A percentile compares a stretch with the other conserved stretches of the same genome.
phyloP scores from a whole-genome alignment of 30 jellyfish, hydroid and myxozoan genomes.

The Mastigias papua region DNA sequence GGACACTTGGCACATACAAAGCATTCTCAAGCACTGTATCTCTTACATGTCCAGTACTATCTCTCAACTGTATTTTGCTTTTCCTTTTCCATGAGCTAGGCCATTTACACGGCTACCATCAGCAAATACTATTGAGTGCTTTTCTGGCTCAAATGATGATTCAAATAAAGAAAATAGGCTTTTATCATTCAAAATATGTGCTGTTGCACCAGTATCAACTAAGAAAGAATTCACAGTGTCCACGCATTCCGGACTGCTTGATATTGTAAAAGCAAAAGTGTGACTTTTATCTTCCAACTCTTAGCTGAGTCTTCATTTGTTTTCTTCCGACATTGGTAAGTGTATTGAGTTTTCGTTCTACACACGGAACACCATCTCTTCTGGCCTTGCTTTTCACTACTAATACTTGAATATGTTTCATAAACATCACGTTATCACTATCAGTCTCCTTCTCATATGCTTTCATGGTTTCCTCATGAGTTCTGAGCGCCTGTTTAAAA shows the following conservation, averaged over 20 bases:
- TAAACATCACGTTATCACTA: background rate
- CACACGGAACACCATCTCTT: background rate
- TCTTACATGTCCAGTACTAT: background rate
- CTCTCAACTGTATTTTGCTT: slow-evolving; percentile 9
- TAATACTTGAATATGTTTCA: background rate
- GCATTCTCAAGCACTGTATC: slow-evolving; percentile 6
- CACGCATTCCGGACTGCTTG: slow-evolving; percentile 14
- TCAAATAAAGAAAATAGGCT: slow-evolving; percentile 8
- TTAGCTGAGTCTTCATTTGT: background rate
- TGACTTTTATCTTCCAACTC: background rate
- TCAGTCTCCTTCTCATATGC: slow-evolving; percentile 1
- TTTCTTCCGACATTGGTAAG: background rate
- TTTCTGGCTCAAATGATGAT: slow-evolving; percentile 19
- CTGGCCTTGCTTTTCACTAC: background rate
- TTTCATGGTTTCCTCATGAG: slow-evolving; percentile 54
- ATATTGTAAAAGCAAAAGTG: slow-evolving; percentile 25
- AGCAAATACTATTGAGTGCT: slow-evolving; percentile 59
- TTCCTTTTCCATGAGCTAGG: slow-evolving; percentile 48
- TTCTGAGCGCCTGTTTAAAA: slow-evolving; percentile 38
- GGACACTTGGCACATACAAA: slow-evolving; percentile 38
- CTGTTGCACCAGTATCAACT: slow-evolving; percentile 70
- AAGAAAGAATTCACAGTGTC: slow-evolving; percentile 6
- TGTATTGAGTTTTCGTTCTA: background rate
- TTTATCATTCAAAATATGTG: slow-evolving; percentile 18
- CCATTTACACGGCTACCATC: slow-evolving; percentile 57